A percentile compares a stretch with the other conserved stretches of the same genome.
Evolutionary conservation across 1,140 invertebrate species (phyloP).

Genomic region (Branchinecta lynchi): DNA sequence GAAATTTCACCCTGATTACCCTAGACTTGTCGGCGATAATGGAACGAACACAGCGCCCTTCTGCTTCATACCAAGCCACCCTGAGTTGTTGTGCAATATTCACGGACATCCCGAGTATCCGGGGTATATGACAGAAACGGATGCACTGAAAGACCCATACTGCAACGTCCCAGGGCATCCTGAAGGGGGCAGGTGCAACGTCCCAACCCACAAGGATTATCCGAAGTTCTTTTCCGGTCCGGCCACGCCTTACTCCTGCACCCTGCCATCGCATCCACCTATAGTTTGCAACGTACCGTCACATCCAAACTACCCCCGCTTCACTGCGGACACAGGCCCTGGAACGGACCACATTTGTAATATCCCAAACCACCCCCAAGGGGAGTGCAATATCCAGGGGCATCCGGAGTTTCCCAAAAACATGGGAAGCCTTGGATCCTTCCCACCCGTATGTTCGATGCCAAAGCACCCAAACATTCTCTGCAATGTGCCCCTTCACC

Average conservation of each 20-base stretch:
- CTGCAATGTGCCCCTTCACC: slow-evolving; percentile 16
- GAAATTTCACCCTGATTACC: slow-evolving; percentile 17
- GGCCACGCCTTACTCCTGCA: slow-evolving; percentile 14
- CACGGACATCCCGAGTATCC: slow-evolving; percentile 20
- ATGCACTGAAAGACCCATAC: slow-evolving; percentile 17
- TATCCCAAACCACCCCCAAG: slow-evolving; percentile 2
- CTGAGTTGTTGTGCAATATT: slow-evolving; percentile 19
- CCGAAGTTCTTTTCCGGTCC: slow-evolving; percentile 13
- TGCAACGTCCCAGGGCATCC: slow-evolving; percentile 20
- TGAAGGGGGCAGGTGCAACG: slow-evolving; percentile 13
- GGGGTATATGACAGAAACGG: slow-evolving; percentile 16
- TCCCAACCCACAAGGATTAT: slow-evolving; percentile 16
- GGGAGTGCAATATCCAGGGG: slow-evolving; percentile 15
- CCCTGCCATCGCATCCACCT: slow-evolving; percentile 4
- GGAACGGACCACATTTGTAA: not conserved
- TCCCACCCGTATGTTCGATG: slow-evolving; percentile 7
- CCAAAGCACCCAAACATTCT: slow-evolving; percentile 12
- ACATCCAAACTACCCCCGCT: slow-evolving; percentile 14
- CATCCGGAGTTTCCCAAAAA: slow-evolving; percentile 17
- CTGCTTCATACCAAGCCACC: slow-evolving; percentile 18
- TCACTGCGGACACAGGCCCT: not conserved
- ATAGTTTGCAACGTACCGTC: slow-evolving; percentile 16
- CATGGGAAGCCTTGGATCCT: not conserved
- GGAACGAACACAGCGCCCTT: slow-evolving; percentile 16
- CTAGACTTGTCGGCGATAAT: slow-evolving; percentile 11